These are phyloP conservation scores for Drosophila truncata DNA, from an alignment of 1,140 invertebrate species.

Conservation along the genomic window DNA sequence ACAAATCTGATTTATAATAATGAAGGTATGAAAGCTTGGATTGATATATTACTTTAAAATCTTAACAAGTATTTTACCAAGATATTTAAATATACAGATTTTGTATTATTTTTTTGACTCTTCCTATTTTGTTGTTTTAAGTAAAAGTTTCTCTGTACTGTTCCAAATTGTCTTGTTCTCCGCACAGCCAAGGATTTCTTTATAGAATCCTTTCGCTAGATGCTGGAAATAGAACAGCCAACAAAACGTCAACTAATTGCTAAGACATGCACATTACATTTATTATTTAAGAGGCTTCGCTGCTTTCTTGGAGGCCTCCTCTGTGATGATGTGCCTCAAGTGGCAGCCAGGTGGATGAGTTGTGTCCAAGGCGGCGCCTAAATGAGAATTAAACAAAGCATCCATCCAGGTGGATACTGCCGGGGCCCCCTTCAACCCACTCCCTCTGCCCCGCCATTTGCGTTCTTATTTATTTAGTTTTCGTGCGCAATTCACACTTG, in stretches of 20 bases:
- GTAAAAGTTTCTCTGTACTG: not conserved
- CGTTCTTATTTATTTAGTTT: conserved; percentile 64
- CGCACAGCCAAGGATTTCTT: not conserved
- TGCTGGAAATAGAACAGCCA: conserved; percentile 48
- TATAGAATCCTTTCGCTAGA: conserved; percentile 17
- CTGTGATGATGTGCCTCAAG: conserved; percentile 42
- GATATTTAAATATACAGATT: not conserved
- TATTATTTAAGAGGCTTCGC: conserved; percentile 55
- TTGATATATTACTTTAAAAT: not conserved
- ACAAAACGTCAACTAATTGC: conserved; percentile 53
- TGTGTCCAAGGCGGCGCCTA: conserved; percentile 52
- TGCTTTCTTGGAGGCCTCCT: conserved; percentile 39
- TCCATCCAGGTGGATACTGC: conserved; percentile 26
- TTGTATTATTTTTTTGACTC: not conserved
- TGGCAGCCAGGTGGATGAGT: conserved; percentile 22
- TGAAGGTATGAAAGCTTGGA: too few relatives aligned
- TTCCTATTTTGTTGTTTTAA: not conserved
- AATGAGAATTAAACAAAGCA: conserved; percentile 81
- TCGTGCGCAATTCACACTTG: conserved; percentile 57
- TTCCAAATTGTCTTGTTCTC: not conserved
- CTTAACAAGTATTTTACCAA: not conserved
- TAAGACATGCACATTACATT: conserved; percentile 62
- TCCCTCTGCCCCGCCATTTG: conserved; percentile 15
- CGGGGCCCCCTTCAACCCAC: not conserved
- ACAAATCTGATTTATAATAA: too few relatives aligned